Evolutionary conservation across 2,888 invertebrate species (phyloP).

Genomic region (Luffia ferchaultella): DNA sequence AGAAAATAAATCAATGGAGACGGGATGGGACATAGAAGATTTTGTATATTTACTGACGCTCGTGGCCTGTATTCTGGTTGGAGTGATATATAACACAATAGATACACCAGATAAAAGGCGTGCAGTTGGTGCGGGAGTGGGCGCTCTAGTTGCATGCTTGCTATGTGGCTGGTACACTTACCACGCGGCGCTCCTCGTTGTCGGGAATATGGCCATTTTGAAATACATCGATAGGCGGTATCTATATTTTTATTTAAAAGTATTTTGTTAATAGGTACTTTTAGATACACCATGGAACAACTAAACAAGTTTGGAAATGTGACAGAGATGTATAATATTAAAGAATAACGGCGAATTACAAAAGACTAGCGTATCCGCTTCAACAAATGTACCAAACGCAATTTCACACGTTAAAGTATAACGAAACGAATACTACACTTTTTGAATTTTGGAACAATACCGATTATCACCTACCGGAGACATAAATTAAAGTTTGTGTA

Average conservation of each 20-base stretch:
- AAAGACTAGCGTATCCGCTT: too few relatives aligned
- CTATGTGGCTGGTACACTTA: slow-evolving; percentile 69
- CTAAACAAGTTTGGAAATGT: too few relatives aligned
- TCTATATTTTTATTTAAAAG: slow-evolving; percentile 22
- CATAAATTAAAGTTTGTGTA: too few relatives aligned
- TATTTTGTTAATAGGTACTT: too few relatives aligned
- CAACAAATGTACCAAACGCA: too few relatives aligned
- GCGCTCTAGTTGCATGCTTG: slow-evolving; percentile 60
- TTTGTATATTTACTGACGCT: slow-evolving; percentile 32
- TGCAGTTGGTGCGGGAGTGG: slow-evolving; percentile 69
- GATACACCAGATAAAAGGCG: slow-evolving; percentile 43
- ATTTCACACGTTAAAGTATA: too few relatives aligned
- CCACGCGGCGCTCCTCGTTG: slow-evolving; percentile 66
- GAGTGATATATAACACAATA: slow-evolving; percentile 66
- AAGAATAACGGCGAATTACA: too few relatives aligned
- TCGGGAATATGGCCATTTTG: slow-evolving; percentile 70
- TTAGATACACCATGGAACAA: background rate
- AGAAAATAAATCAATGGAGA: slow-evolving; percentile 12
- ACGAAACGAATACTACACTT: too few relatives aligned
- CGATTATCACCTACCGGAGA: too few relatives aligned
- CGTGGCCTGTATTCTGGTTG: slow-evolving; percentile 62
- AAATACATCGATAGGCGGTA: slow-evolving; percentile 63
- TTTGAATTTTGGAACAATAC: too few relatives aligned
- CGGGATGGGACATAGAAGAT: slow-evolving; percentile 20
- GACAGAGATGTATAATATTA: too few relatives aligned